Base-by-base conservation (phyloP, 2,888 invertebrate genomes). In the Melinaea marsaeus region DNA sequence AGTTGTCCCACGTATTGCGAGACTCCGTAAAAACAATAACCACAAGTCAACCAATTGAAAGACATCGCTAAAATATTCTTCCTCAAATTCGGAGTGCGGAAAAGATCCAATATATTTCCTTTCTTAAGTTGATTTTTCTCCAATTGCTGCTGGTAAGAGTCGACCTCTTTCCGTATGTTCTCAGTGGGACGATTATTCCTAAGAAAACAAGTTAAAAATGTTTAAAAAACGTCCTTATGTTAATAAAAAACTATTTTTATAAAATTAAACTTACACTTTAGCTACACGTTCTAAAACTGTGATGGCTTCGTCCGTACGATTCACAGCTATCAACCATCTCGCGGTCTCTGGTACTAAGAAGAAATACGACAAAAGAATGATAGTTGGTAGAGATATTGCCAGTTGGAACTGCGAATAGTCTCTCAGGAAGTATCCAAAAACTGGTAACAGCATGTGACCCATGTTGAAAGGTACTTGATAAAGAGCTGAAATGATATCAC, bases 1-100 rank as follows among this genome's bases (percentile, higher is more conserved):
- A 96, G 85, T 76, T 95, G 94, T 0, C 95, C 95, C 54, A 96
- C 93, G 78, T 95, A 96, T 78, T 97, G 95, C 0, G 95, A 94
- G 37, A 97, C 93, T 1, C 97, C 97, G 77, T 96, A 98, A 81
- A 90, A 90, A 71, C 89, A 90, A 69, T 97, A 93, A 55, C 96
- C 95, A 66, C 96, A 95, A 0, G 95, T 93, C 47, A 95, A 81
- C 97, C 96, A 97, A 76, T 94, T 94, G 72, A 94, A 94, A 57
- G 93, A 92, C 85, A 96, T 94, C 42, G 92, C 93, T 4, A 95
- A 76, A 0, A 95, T 95, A 75, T 95, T 95, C 62, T 92, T 85
- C 61, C 95, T 85, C 81, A 96, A 86, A 74, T 94, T 94, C 0
- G 94, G 94, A 2, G 94, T 95, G n/a, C 93, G 90, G 66, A 96